Conservation (phyloP, 2,113 vertebrate species). For the Notothenia rossii region DNA sequence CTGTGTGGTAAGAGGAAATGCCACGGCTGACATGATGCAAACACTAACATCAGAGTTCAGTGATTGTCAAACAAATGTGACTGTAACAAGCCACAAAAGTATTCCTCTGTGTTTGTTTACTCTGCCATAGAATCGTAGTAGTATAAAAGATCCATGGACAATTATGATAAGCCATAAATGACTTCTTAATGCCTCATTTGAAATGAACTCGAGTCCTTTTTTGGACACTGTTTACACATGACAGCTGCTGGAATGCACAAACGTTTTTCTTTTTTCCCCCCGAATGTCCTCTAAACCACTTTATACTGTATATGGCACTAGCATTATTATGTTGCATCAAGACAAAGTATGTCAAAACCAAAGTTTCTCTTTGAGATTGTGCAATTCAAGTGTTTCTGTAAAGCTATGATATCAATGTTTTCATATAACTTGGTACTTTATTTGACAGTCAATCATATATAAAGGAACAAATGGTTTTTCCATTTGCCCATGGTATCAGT, state of each 20-base stretch:
- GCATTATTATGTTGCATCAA: background rate
- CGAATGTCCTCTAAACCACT: background rate
- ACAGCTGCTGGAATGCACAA: constrained; percentile 8
- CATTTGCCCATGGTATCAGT: background rate
- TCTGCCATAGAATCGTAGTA: background rate
- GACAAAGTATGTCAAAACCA: background rate
- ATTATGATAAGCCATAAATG: background rate
- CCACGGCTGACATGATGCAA: constrained; percentile 33
- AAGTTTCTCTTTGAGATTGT: background rate
- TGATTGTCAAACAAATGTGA: constrained; percentile 8
- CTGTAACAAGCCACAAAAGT: constrained; percentile 21
- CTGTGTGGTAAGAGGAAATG: constrained; percentile 58
- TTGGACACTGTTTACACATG: constrained; percentile 2
- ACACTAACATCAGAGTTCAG: constrained; percentile 24
- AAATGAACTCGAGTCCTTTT: background rate
- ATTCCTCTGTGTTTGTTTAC: constrained; percentile 4
- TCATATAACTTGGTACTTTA: background rate
- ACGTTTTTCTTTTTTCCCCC: background rate
- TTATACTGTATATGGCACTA: background rate
- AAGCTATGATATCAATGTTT: background rate
- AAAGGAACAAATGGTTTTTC: background rate
- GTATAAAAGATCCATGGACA: background rate
- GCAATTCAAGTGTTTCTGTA: background rate
- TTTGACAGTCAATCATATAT: background rate
- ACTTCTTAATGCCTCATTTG: background rate